Base-by-base conservation (phyloP, 1,140 invertebrate species). In the Matsumurasca onukii region DNA sequence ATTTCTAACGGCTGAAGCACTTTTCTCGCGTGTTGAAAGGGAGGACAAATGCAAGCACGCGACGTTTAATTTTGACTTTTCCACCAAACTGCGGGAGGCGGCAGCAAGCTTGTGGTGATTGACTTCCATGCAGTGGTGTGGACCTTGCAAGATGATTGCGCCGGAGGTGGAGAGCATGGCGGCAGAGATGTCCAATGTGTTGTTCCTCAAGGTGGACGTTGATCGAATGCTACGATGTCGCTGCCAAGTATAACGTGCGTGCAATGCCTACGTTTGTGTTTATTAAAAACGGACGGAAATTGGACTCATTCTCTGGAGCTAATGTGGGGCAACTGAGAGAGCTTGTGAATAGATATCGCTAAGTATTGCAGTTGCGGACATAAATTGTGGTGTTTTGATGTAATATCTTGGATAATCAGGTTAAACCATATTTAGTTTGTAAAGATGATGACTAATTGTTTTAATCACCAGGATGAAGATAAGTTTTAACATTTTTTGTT, bases 191-290 rank as follows among this genome's bases (percentile, higher is more conserved):
- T 72, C 76, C 1, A 79, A 88, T 75, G 84, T 90, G 20, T 71
- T 88, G 2, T 88, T 90, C 73, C 71, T 86, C 1, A 88, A 89
- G 77, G 88, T 95, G 25, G 94, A 97, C 80, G 93, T 98, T 1
- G 94, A 98, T 76, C 76, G 91, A 95, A 73, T 88, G 87, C 76
- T 93, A 94, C 77, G 92, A 94, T 22, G 80, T 96, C 63, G 90
- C 91, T 9, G 81, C 83, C 61, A 84, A 91, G 66, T 95, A 94
- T 80, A 85, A 89, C 72, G 89, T 98, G 72, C 84, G 84, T 71
- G 92, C 91, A 57, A 97, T 97, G 94, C 95, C 95, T 51, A 97
- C 95, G 0, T 98, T 98, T 79, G 79, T 96, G 25, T 95, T 97
- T 78, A 82, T 97, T 71, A 97, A 95, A 80, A 88, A 88, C 73